Evolutionary conservation across 2,113 vertebrate species (phyloP).

Genomic region (Eclectus roratus): DNA sequence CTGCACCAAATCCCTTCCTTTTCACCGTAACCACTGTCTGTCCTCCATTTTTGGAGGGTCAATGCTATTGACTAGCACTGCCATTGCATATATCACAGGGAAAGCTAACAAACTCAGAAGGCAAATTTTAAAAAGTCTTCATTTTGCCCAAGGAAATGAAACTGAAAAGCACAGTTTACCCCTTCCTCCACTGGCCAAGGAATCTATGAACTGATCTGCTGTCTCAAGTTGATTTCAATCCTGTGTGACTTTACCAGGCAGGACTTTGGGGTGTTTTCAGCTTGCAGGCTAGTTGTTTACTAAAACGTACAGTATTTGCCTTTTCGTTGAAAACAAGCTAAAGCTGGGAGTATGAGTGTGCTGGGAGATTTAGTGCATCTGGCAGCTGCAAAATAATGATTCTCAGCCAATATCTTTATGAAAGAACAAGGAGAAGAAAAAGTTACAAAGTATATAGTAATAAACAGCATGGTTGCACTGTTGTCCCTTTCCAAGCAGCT

Average conservation of each 20-base stretch:
- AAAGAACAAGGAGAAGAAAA: constrained; percentile 5
- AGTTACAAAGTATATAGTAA: neutral
- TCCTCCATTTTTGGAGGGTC: neutral
- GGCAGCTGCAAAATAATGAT: constrained; percentile 35
- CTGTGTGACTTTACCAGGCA: neutral
- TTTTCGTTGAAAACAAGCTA: constrained; percentile 18
- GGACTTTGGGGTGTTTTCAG: neutral
- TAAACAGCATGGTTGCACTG: neutral
- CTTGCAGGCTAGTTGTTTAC: constrained; percentile 42
- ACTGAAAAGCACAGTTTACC: neutral
- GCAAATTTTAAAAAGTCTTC: neutral
- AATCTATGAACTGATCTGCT: neutral
- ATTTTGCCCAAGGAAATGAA: neutral
- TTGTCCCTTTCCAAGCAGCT: neutral
- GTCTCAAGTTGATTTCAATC: neutral
- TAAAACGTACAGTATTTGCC: constrained; percentile 22
- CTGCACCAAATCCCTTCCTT: neutral
- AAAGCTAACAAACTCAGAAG: neutral
- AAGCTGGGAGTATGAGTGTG: constrained; percentile 6
- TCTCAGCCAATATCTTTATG: constrained; percentile 10
- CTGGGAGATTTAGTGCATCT: constrained; percentile 41
- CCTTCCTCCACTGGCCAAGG: neutral
- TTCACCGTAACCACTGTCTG: neutral
- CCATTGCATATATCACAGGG: neutral
- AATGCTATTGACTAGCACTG: neutral